Evolutionary conservation across 2,797 vertebrate species (phyloP).

Genomic region (Dendrocincla fuliginosa): DNA sequence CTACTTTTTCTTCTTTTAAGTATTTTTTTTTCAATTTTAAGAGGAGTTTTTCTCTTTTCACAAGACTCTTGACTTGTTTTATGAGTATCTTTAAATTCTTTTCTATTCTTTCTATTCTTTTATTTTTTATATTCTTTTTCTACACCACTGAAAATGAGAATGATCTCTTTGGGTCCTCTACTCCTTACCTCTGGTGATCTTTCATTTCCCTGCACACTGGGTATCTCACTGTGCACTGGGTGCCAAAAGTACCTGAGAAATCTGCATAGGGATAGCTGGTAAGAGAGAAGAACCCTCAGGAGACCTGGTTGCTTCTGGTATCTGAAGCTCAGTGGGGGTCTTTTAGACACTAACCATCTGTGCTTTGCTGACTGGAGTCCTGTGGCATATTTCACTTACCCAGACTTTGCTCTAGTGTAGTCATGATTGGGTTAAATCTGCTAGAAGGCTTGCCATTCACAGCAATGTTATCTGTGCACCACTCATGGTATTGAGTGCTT

Average conservation of each 20-base stretch:
- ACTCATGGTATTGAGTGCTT: neutral
- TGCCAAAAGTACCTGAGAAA: neutral
- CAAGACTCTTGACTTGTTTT: neutral
- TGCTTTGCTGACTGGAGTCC: neutral
- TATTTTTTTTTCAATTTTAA: too few species aligned
- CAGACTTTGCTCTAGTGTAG: neutral
- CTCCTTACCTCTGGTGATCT: neutral
- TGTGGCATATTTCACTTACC: neutral
- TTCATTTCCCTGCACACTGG: neutral
- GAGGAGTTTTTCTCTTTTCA: neutral
- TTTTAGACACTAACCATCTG: neutral
- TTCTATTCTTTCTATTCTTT: neutral
- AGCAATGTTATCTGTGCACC: neutral
- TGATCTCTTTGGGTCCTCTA: neutral
- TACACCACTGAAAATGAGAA: neutral
- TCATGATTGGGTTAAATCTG: neutral
- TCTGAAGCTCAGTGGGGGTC: neutral
- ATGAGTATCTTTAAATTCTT: neutral
- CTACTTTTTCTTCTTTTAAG: too few species aligned
- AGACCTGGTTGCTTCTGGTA: neutral
- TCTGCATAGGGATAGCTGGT: neutral
- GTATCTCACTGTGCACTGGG: neutral
- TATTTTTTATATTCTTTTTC: too few species aligned
- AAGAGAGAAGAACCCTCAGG: neutral
- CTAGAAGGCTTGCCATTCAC: neutral